These are phyloP conservation scores for Ibycter americanus DNA, from an alignment of 2,797 vertebrate genomes.

Conservation along the genomic window DNA sequence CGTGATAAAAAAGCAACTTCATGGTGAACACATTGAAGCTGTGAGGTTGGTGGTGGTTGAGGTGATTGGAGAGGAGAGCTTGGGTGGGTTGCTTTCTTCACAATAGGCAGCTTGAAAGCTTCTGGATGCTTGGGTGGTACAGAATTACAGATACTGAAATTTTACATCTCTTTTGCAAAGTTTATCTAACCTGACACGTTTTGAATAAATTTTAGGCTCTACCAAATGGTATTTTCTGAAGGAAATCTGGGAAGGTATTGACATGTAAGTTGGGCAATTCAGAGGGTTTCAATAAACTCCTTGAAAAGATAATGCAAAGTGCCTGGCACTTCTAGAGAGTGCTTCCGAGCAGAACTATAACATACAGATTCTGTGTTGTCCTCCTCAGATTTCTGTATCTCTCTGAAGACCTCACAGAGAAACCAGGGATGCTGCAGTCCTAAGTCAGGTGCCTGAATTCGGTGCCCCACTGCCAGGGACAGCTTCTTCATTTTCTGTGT, in stretches of 20 bases:
- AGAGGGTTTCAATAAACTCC: neutral
- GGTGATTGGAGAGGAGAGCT: neutral
- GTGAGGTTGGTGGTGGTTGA: neutral
- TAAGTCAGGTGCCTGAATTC: neutral
- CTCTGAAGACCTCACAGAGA: accelerated
- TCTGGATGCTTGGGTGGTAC: neutral
- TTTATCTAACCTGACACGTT: neutral
- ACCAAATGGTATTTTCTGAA: neutral
- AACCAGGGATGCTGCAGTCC: neutral
- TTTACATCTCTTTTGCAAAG: neutral
- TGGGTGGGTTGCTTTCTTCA: neutral
- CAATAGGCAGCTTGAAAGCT: neutral
- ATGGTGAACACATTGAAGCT: neutral
- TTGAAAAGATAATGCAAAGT: neutral
- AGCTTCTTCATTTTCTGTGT: neutral
- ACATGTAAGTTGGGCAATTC: neutral
- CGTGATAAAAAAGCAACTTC: neutral
- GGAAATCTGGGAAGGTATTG: neutral
- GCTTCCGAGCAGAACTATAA: neutral
- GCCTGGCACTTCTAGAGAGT: neutral
- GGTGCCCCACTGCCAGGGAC: neutral
- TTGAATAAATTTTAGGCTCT: neutral
- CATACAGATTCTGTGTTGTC: neutral
- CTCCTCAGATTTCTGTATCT: neutral
- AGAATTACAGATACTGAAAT: neutral